A percentile compares a stretch with the other conserved stretches of the same genome.
phyloP scores from a whole-genome alignment of 2,797 vertebrate genomes.

The Jordanella pulchra region DNA sequence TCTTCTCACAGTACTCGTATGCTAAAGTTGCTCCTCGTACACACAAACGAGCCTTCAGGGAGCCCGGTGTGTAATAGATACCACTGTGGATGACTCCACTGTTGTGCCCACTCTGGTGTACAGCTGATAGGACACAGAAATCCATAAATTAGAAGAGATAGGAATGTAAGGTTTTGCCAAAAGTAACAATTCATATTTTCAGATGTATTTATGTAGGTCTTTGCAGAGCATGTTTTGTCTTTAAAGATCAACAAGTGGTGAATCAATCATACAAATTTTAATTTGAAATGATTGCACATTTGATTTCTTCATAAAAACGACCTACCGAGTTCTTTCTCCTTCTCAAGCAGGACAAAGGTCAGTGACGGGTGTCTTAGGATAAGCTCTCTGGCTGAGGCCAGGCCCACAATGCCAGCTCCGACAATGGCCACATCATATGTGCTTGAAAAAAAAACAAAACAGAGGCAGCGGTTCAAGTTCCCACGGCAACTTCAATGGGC shows the following conservation, averaged over 20 bases:
- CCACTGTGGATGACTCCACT: constrained; percentile 98
- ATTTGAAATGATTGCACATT: background rate
- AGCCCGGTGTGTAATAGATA: constrained; percentile 95
- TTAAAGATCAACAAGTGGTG: background rate
- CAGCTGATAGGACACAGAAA: constrained; percentile 69
- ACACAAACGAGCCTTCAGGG: constrained; percentile 93
- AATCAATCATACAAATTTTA: background rate
- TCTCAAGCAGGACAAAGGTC: constrained; percentile 88
- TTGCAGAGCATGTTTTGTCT: background rate
- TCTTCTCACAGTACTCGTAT: constrained; percentile 93
- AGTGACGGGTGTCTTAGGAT: constrained; percentile 85
- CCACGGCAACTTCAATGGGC: background rate
- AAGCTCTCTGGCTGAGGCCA: constrained; percentile 90
- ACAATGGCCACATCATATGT: constrained; percentile 87
- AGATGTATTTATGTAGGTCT: background rate
- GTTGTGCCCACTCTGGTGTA: constrained; percentile 95
- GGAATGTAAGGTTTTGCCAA: background rate
- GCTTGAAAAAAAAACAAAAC: constrained; percentile 68
- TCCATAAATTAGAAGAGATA: background rate
- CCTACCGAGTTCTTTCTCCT: constrained; percentile 89
- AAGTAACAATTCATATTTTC: background rate
- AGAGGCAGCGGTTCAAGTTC: constrained; percentile 5
- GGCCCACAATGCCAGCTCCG: constrained; percentile 91
- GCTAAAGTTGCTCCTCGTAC: constrained; percentile 88
- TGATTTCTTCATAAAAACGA: background rate